These are phyloP conservation scores for Hydriomena furcata DNA, from an alignment of 2,888 invertebrate genomes.

Conservation along the genomic window DNA sequence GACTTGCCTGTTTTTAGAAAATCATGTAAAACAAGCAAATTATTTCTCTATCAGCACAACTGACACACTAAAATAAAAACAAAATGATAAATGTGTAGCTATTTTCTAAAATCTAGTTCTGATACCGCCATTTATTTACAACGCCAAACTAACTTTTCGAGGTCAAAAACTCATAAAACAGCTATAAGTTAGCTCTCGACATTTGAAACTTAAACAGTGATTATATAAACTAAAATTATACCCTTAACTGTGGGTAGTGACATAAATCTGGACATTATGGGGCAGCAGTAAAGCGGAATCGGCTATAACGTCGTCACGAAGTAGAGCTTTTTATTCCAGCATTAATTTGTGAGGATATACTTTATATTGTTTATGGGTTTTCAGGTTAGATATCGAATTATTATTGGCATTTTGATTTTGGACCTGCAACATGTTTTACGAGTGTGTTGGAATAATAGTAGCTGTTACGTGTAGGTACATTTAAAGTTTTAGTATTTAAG, in stretches of 20 bases:
- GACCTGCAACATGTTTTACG: constrained; percentile 7
- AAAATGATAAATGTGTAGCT: constrained; percentile 7
- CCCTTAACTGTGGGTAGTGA: constrained; percentile 30
- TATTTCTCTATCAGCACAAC: no score
- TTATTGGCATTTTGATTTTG: constrained; percentile 3
- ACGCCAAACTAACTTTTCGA: constrained; percentile 21
- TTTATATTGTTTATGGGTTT: constrained; percentile 21
- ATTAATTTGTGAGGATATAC: constrained; percentile 30
- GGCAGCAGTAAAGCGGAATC: constrained; percentile 31
- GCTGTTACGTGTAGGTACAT: no score
- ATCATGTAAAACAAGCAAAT: no score
- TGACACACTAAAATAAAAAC: neutral
- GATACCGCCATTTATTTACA: constrained; percentile 6
- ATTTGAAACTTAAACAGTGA: constrained; percentile 34
- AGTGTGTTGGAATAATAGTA: no score
- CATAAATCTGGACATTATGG: constrained; percentile 38
- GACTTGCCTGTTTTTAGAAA: no score
- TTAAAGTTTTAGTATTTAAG: no score
- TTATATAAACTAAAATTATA: constrained; percentile 36
- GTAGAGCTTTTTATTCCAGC: constrained; percentile 31
- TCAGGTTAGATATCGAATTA: constrained; percentile 10
- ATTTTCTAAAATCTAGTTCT: neutral
- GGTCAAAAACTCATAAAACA: constrained; percentile 28
- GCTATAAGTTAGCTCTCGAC: constrained; percentile 24
- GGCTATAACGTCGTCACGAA: constrained; percentile 34